Conservation (phyloP, 2,888 invertebrate genomes). For the Koerneria pararmatus region DNA sequence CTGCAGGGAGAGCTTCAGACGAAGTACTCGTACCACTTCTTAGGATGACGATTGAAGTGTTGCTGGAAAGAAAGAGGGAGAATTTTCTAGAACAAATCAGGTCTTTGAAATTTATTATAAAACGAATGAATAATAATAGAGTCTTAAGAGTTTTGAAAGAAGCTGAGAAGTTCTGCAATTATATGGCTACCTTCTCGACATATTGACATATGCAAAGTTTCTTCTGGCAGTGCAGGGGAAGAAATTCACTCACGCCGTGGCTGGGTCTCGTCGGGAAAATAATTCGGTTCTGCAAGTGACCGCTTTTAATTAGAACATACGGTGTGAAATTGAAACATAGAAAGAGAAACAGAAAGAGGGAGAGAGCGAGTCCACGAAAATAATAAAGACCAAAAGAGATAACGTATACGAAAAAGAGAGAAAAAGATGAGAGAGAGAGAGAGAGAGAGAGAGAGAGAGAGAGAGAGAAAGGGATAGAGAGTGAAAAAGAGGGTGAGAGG, state of each 20-base stretch:
- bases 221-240: constrained; percentile 52
- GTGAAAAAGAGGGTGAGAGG: not conserved
- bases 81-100: not conserved
- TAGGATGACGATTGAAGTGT: constrained; percentile 40
- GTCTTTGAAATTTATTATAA: not conserved
- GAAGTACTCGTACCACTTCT: constrained; percentile 42
- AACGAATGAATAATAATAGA: constrained; percentile 1
- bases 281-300: constrained; percentile 46
- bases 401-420: not conserved
- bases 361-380: not conserved
- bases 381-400: not conserved
- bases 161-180: not conserved
- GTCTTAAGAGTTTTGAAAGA: no score
- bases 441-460: not conserved
- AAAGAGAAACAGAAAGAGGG: not conserved
- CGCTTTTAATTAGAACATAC: not conserved
- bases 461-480: not conserved
- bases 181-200: constrained; percentile 43
- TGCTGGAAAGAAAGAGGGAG: constrained; percentile 27
- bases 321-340: not conserved
- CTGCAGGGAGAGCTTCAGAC: no score
- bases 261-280: constrained; percentile 51
- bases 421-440: not conserved
- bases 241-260: constrained; percentile 52
- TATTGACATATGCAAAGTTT: constrained; percentile 56